Conservation (phyloP, 2,888 invertebrate genomes). For the Limnephilus auricula region DNA sequence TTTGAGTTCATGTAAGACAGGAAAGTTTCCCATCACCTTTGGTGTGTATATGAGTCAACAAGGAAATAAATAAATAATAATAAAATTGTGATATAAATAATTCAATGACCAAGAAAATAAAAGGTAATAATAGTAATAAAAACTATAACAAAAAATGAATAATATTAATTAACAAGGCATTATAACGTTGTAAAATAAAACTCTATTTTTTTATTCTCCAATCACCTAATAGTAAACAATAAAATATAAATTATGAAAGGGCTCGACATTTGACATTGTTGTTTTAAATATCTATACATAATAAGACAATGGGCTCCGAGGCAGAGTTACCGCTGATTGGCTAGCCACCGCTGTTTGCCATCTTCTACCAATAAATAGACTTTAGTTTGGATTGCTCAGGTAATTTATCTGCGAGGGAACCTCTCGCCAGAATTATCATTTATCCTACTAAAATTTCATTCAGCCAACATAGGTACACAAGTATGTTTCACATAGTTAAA, state of each 20-base stretch:
- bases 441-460: constrained; percentile 44
- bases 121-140: constrained; percentile 32
- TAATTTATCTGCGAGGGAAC: constrained; percentile 8
- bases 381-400: not conserved
- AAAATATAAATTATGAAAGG: constrained; percentile 60
- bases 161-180: constrained; percentile 63
- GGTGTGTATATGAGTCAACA: constrained; percentile 56
- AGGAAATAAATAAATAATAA: constrained; percentile 50
- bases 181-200: constrained; percentile 67
- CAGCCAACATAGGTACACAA: constrained; percentile 64
- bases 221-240: constrained; percentile 66
- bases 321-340: not conserved
- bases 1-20: constrained; percentile 38
- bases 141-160: constrained; percentile 63
- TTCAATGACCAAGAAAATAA: constrained; percentile 50
- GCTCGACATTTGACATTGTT: constrained; percentile 55
- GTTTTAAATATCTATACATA: constrained; percentile 50
- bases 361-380: not conserved
- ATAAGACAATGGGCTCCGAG: constrained; percentile 10
- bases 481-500: constrained; percentile 63
- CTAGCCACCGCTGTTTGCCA: not conserved
- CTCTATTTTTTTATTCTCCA: constrained; percentile 65
- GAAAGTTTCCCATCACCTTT: constrained; percentile 53
- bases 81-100: constrained; percentile 53
- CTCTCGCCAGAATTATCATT: not conserved